Evolutionary conservation across 2,888 invertebrate species (phyloP), one percentile per base, ranked within the genome.

Genomic region (Nephrotoma appendiculata): DNA sequence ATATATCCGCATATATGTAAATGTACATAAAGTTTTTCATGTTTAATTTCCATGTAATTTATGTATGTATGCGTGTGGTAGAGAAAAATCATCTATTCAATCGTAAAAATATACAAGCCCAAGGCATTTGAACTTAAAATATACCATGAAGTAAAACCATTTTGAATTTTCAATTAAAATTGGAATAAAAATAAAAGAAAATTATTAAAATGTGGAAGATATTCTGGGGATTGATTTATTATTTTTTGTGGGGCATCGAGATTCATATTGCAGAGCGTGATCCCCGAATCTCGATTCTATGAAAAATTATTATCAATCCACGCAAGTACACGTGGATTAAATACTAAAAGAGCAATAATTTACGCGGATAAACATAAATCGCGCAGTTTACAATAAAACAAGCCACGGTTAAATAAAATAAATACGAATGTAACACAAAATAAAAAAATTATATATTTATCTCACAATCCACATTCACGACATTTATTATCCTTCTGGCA

Each of bases 401-500:
- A 31, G 71, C 71, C 6, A 71, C 31, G 71, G 31, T 71, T 71
- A 71, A 52, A 71, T 71, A 71, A 52, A 71, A 71, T 71, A 71
- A 71, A 31, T 31, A 71, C 71, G 9, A 71, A 71, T 31, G 31
- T 44, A 71, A 71, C 71, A 71, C 19, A 84, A 42, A 84, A 84
- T 5, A 84, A 42, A 84, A 41, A 83, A 83, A 41, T 5, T n/a
- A 83, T 31, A 83, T 84, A 84, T 84, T 84, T 84, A 84, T 84
- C 84, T 84, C 41, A 84, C 41, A 84, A 84, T 84, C 43, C 84
- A 42, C 84, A 84, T 84, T 84, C 43, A 84, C 84, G 84, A 84
- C 84, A 84, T 84, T 84, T 84, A 84, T 84, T 84, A 84, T 84
- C 84, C 84, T 84, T 84, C 84, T 84, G 84, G 84, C 84, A 84